These are phyloP conservation scores for Saccopteryx bilineata DNA, from an alignment of 2,113 vertebrate species.

Conservation along the genomic window DNA sequence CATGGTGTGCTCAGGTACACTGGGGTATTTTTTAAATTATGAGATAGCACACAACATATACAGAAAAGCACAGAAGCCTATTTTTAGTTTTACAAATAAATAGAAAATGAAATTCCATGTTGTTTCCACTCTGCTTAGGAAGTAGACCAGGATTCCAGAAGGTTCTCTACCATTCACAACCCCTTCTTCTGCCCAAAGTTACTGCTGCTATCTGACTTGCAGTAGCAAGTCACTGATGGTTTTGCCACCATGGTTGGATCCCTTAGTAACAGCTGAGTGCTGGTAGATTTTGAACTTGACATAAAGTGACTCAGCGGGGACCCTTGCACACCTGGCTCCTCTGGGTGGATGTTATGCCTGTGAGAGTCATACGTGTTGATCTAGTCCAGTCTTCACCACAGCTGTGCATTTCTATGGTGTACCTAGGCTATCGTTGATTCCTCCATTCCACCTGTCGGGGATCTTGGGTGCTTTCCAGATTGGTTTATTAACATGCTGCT, in stretches of 20 bases:
- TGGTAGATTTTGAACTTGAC: neutral
- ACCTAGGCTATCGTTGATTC: neutral
- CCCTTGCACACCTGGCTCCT: neutral
- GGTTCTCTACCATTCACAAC: neutral
- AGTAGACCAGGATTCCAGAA: neutral
- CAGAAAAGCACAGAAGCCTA: neutral
- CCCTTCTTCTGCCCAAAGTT: neutral
- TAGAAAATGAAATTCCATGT: neutral
- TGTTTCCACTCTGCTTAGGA: fast-evolving
- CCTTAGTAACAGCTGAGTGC: fast-evolving
- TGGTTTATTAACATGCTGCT: neutral
- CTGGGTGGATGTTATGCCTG: fast-evolving
- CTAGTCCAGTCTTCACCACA: fast-evolving
- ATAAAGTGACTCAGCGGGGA: fast-evolving
- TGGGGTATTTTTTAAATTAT: neutral
- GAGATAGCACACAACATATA: neutral
- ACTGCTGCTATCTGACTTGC: neutral
- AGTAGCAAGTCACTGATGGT: too few relatives aligned
- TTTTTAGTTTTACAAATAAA: neutral
- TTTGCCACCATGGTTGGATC: fast-evolving
- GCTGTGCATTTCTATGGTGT: fast-evolving
- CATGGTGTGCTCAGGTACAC: neutral
- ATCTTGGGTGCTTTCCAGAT: too few relatives aligned
- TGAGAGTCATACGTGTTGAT: fast-evolving
- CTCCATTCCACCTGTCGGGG: neutral